Percentiles rank a stretch among this genome's conserved stretches.
These are phyloP conservation scores for Corythornis madagascariensis DNA, from an alignment of 2,113 vertebrate genomes.

Conservation along the genomic window DNA sequence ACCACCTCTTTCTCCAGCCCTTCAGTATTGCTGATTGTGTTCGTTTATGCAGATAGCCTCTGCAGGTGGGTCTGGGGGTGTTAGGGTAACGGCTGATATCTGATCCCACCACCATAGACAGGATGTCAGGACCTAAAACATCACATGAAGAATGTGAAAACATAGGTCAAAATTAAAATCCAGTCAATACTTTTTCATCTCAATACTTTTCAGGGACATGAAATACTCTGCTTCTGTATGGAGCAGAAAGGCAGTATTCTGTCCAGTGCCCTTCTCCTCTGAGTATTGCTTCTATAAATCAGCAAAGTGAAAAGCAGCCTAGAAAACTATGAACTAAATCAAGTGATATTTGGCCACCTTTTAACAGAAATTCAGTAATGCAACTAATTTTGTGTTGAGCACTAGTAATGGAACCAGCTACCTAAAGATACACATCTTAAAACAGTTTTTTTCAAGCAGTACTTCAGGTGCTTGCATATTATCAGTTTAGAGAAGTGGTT, in stretches of 20 bases:
- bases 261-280: neutral
- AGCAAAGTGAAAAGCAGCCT: neutral
- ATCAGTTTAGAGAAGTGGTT: neutral
- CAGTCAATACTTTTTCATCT: neutral
- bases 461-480: neutral
- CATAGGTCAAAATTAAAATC: neutral
- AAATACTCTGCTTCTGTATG: too few relatives aligned
- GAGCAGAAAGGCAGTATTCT: neutral
- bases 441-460: neutral
- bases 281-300: neutral
- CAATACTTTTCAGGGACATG: too few relatives aligned
- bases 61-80: constrained; percentile 84
- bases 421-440: neutral
- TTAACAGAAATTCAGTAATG: neutral
- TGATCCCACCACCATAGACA: constrained; percentile 87
- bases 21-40: constrained; percentile 86
- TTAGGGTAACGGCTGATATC: constrained; percentile 87
- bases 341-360: neutral
- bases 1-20: constrained; percentile 96
- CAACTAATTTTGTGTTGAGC: neutral
- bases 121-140: constrained; percentile 82
- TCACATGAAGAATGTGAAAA: neutral
- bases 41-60: constrained; percentile 89
- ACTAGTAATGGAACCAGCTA: neutral
- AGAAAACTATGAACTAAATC: neutral